phyloP scores from a whole-genome alignment of 1,140 invertebrate species.

The Portunus trituberculatus region DNA sequence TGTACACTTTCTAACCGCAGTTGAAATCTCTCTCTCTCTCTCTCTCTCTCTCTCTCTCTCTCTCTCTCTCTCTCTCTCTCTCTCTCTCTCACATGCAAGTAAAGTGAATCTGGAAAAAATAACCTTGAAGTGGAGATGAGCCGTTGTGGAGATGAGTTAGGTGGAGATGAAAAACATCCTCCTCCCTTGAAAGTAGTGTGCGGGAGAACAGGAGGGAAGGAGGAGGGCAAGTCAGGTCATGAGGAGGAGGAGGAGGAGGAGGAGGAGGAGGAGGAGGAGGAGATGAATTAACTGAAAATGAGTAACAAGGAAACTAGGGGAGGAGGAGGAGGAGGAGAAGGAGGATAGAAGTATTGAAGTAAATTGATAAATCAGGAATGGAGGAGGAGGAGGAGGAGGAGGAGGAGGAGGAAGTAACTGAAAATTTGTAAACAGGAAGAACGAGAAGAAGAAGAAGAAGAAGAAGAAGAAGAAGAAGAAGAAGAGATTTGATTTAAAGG shows the following conservation, averaged over 20 bases:
- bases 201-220: not conserved
- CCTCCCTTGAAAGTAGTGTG: not conserved
- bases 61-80: constrained; percentile 20
- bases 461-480: not conserved
- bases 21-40: not conserved
- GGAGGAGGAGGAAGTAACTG: too few relatives aligned
- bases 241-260: not conserved
- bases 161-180: not conserved
- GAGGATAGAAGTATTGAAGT: too few relatives aligned
- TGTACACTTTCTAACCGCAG: too few relatives aligned
- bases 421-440: too few relatives aligned
- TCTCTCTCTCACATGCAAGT: not conserved
- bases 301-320: not conserved
- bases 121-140: not conserved
- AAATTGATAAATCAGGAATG: too few relatives aligned
- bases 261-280: not conserved
- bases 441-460: too few relatives aligned
- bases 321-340: too few relatives aligned
- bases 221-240: not conserved
- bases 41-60: constrained; percentile 20
- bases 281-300: not conserved
- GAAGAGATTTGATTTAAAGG: not conserved
- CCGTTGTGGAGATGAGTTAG: not conserved
- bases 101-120: not conserved
- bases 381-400: too few relatives aligned